These are phyloP conservation scores for Rhinolophus ferrumequinum DNA, from an alignment of 2,113 vertebrate genomes.

Conservation along the genomic window DNA sequence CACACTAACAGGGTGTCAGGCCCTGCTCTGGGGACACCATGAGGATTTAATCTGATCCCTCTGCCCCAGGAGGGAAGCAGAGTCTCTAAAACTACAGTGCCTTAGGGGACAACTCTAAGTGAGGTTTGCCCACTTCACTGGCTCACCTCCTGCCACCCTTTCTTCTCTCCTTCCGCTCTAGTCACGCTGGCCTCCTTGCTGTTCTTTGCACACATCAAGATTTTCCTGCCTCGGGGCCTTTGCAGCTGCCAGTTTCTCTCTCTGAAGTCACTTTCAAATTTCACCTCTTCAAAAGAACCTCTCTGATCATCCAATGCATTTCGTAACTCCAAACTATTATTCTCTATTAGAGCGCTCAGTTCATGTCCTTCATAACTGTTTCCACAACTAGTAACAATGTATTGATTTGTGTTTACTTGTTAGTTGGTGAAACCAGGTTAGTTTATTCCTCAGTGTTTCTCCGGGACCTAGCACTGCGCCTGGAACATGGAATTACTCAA, in stretches of 20 bases:
- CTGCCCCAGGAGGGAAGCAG: neutral
- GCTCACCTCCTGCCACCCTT: neutral
- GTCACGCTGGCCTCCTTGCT: neutral
- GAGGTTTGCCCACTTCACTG: neutral
- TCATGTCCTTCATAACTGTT: neutral
- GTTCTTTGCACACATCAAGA: too few relatives aligned
- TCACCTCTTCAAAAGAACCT: neutral
- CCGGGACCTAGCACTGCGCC: neutral
- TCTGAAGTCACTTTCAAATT: neutral
- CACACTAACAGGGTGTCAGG: neutral
- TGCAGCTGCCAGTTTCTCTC: neutral
- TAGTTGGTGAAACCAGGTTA: neutral
- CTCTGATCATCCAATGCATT: neutral
- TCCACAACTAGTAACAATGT: neutral
- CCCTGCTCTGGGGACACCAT: too few relatives aligned
- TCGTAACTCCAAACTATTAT: neutral
- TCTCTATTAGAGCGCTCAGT: neutral
- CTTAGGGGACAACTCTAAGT: accelerated
- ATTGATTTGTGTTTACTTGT: neutral
- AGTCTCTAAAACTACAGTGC: neutral
- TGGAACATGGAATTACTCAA: neutral
- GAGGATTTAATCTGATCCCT: neutral
- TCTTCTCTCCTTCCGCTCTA: neutral
- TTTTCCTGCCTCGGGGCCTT: neutral
- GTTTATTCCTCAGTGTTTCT: neutral